A percentile compares a stretch with the other conserved stretches of the same genome.
Conservation (phyloP, 2,888 invertebrate species). For the Criorhina ranunculi region DNA sequence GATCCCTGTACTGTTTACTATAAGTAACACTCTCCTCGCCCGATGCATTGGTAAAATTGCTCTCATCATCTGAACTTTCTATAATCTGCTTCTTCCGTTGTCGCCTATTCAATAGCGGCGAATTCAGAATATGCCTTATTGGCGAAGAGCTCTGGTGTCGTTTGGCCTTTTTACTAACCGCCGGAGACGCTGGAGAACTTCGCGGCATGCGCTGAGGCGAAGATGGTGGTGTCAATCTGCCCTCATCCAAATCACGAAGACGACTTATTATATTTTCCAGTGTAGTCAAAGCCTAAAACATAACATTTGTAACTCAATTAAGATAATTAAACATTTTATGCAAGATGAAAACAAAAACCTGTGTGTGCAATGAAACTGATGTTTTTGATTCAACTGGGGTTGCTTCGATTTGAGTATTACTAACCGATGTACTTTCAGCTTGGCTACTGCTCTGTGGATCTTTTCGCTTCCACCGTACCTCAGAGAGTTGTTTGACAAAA, state of each 20-base stretch:
- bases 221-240: constrained; percentile 85
- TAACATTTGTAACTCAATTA: not conserved
- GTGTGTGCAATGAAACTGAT: constrained; percentile 84
- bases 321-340: not conserved
- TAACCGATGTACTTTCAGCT: constrained; percentile 39
- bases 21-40: constrained; percentile 85
- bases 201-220: constrained; percentile 88
- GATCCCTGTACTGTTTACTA: constrained; percentile 91
- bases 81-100: constrained; percentile 89
- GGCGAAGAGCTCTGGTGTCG: constrained; percentile 92
- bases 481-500: constrained; percentile 83
- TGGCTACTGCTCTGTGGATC: constrained; percentile 79
- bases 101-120: constrained; percentile 91
- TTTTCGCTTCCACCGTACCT: constrained; percentile 83
- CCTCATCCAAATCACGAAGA: constrained; percentile 86
- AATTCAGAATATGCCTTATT: constrained; percentile 92
- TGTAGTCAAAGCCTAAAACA: constrained; percentile 85
- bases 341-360: constrained; percentile 79
- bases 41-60: constrained; percentile 85
- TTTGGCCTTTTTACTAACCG: constrained; percentile 89
- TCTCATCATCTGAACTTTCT: constrained; percentile 94
- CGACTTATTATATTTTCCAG: constrained; percentile 87
- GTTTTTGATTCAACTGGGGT: constrained; percentile 84
- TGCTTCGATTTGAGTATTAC: constrained; percentile 80
- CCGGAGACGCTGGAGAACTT: constrained; percentile 91